phyloP scores from a whole-genome alignment of 2,113 vertebrate species.

The Spermophilus dauricus region DNA sequence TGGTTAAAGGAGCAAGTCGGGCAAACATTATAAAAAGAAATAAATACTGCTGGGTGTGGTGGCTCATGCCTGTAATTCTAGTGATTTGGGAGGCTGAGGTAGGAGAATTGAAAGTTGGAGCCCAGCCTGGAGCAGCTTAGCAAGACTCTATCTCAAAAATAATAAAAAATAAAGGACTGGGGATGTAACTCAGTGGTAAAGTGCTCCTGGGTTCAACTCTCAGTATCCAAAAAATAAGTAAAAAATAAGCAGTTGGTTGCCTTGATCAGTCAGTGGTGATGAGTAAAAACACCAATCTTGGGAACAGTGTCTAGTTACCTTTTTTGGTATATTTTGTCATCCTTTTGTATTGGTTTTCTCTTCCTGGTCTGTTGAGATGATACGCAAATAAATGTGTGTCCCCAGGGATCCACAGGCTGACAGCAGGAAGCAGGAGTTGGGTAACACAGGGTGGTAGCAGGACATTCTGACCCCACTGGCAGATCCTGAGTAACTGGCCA shows the following conservation, averaged over 20 bases:
- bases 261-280: background rate
- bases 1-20: background rate
- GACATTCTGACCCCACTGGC: background rate
- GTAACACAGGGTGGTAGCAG: background rate
- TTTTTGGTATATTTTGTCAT: background rate
- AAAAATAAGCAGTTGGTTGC: background rate
- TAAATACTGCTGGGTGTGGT: too few relatives aligned
- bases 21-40: background rate
- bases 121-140: too few relatives aligned
- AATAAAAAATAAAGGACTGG: background rate
- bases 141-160: too few relatives aligned
- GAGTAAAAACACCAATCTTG: background rate
- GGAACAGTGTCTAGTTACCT: background rate
- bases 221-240: background rate
- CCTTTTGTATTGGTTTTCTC: background rate
- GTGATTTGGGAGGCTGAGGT: too few relatives aligned
- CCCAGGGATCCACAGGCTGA: background rate
- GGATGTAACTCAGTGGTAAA: background rate
- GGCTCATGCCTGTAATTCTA: too few relatives aligned
- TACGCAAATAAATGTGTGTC: background rate
- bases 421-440: background rate
- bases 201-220: too few relatives aligned
- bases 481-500: background rate
- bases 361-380: background rate
- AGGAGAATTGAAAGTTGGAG: too few relatives aligned